Evolutionary conservation across 2,797 vertebrate species (phyloP), one percentile per base, ranked within the genome.

Genomic region (Urocyon cinereoargenteus): DNA sequence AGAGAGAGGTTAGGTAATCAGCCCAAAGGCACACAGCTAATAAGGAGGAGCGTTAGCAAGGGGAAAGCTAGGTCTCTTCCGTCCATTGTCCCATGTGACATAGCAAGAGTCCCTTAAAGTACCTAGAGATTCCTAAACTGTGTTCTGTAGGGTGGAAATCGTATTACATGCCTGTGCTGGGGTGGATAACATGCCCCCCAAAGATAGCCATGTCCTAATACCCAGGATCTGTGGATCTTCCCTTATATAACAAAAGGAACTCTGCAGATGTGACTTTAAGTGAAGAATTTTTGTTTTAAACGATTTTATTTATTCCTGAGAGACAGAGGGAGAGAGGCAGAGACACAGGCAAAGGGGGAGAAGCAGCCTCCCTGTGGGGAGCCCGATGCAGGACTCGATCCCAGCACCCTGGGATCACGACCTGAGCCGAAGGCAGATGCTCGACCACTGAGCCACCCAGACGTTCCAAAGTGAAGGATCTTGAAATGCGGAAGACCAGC

Each of bases 161-260:
- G 0, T 31, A 6, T 21, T 13, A 11, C 10, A 5, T 0, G 51
- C 26, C 19, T n/a, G 1, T 16, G 1, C 1, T 18, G 11, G 49
- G 31, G 5, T 31, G 57, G 11, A 10, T 61, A 53, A 24, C 0
- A 2, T 3, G 16, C 4, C 24, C 12, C 28, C 8, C 34, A 26
- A 24, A 64, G 45, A 51, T 14, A 40, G 0, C 26, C 49, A 2
- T 1, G 0, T 72, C 70, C 68, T 31, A 28, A 40, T 7, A 3
- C 34, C 34, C 10, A 8, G 21, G 22, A 15, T 51, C 64, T n/a
- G 26, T 28, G 57, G 1, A 0, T 28, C 6, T 62, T 12, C 5
- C 18, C 28, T 59, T 21, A 26, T 53, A 9, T 18, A 21, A 77
- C 24, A 14, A 40, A n/a, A 77, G n/a, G 72, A 40, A 55, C 61